These are phyloP conservation scores for Hippoglossus hippoglossus DNA, from an alignment of 2,797 vertebrate genomes.

Conservation along the genomic window DNA sequence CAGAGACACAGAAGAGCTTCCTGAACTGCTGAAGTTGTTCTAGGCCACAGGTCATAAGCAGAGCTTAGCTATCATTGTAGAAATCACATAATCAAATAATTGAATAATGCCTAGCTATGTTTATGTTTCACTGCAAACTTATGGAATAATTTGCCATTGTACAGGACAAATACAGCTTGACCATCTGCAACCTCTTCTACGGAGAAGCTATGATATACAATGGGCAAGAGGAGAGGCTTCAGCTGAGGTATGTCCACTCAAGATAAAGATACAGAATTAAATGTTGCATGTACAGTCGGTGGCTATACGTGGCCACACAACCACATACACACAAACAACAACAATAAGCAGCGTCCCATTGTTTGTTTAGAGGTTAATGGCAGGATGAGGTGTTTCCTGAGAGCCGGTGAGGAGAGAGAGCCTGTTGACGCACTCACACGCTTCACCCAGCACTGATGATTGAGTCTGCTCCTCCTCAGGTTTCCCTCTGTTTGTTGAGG, in stretches of 20 bases:
- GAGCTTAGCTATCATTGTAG: not conserved
- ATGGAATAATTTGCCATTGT: constrained; percentile 27
- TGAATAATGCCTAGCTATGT: not conserved
- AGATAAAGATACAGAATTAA: constrained; percentile 8
- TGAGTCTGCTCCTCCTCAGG: constrained; percentile 48
- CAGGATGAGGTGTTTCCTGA: constrained; percentile 72
- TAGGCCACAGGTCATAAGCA: constrained; percentile 19
- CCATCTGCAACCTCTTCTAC: constrained; percentile 67
- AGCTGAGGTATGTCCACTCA: constrained; percentile 67
- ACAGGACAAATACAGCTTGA: constrained; percentile 72
- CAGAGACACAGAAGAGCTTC: constrained; percentile 37
- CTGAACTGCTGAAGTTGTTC: constrained; percentile 39
- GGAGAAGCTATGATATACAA: constrained; percentile 65
- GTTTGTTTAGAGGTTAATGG: constrained; percentile 73
- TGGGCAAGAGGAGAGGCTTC: constrained; percentile 63
- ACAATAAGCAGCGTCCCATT: constrained; percentile 44
- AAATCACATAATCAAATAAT: rapidly evolving
- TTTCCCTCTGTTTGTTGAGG: constrained; percentile 64
- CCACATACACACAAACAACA: constrained; percentile 31
- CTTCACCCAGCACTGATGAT: constrained; percentile 59
- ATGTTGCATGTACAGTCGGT: not conserved
- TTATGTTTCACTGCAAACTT: not conserved
- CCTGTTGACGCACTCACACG: constrained; percentile 61
- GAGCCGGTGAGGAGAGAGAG: constrained; percentile 39
- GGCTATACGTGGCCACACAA: constrained; percentile 1